Percentiles rank a stretch among this genome's conserved stretches.
phyloP scores from a whole-genome alignment of 1,140 invertebrate genomes.

The Pogonomyrmex barbatus region DNA sequence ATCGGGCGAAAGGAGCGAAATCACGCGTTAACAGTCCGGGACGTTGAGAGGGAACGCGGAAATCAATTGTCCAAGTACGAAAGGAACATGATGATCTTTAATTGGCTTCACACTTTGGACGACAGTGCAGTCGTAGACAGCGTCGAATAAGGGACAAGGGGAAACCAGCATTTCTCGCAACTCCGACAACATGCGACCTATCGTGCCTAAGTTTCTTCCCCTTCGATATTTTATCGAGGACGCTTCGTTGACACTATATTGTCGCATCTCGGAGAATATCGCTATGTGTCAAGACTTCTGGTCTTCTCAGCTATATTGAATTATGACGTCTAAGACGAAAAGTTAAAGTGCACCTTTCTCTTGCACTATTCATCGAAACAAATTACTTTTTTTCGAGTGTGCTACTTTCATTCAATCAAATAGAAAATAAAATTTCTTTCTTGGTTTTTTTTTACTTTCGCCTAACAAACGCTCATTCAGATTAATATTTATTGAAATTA shows the following conservation, averaged over 20 bases:
- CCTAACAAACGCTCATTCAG: background rate
- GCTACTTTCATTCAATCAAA: background rate
- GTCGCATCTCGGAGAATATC: conserved; percentile 25
- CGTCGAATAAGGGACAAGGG: conserved; percentile 80
- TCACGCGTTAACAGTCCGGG: conserved; percentile 90
- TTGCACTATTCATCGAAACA: background rate
- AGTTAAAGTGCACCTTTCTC: background rate
- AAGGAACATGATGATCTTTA: conserved; percentile 96
- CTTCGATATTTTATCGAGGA: conserved; percentile 13
- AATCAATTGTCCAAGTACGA: conserved; percentile 95
- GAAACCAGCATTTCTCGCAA: background rate
- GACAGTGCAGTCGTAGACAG: conserved; percentile 88
- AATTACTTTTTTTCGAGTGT: background rate
- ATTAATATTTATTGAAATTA: background rate
- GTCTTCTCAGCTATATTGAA: background rate
- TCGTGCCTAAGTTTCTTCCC: conserved; percentile 56
- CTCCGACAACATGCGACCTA: conserved; percentile 43
- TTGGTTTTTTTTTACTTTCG: background rate
- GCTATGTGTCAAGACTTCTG: conserved; percentile 19
- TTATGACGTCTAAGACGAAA: conserved; percentile 3
- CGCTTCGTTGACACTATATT: conserved; percentile 2
- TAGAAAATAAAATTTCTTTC: background rate
- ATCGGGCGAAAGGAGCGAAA: conserved; percentile 83
- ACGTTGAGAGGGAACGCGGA: conserved; percentile 93
- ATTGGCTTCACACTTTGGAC: conserved; percentile 95